Evolutionary conservation across 1,140 invertebrate species (phyloP), one percentile per base, ranked within the genome.

Genomic region (Samia ricini): DNA sequence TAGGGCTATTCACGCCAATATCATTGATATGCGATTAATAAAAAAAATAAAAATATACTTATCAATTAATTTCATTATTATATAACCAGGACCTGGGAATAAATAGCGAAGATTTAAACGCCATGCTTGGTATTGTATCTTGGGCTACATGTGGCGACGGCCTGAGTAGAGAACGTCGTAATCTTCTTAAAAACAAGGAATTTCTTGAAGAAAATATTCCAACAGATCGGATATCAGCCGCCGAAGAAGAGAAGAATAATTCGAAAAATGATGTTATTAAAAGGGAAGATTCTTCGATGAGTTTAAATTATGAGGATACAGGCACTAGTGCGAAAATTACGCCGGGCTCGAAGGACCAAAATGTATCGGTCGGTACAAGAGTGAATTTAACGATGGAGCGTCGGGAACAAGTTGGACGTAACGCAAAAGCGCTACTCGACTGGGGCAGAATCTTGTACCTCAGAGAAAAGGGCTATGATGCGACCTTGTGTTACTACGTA

Each of bases 131-230:
- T 61, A 92, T 98, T 54, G 94, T 94, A 6, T 95, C 95, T 74
- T 97, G 96, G 96, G 95, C 95, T 0, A 95, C 95, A 18, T 96
- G 95, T 85, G 95, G 95, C 4, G 89, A 90, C 20, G 93, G 92
- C 0, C 61, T 61, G 29, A 92, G 91, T 62, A 81, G 92, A 56
- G 87, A 91, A 61, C 74, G 76, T 7, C 79, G 79, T 26, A 21
- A 59, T 7, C 2, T 15, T 12, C 26, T 49, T 6, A 20, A 29
- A 36, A 18, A 5, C 6, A 56, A 12, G 20, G 24, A 56, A 29
- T 19, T 4, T 20, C n/a, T 29, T 2, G 15, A 5, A 36, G 22
- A 20, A 21, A 33, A 29, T 12, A 24, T 15, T 5, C 12, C 7
- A 19, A 33, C 24, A 10, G 42, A 18, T 36, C 7, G 21, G 4